Evolutionary conservation across 2,113 vertebrate species (phyloP).

Genomic region (Rousettus leschenaultii): DNA sequence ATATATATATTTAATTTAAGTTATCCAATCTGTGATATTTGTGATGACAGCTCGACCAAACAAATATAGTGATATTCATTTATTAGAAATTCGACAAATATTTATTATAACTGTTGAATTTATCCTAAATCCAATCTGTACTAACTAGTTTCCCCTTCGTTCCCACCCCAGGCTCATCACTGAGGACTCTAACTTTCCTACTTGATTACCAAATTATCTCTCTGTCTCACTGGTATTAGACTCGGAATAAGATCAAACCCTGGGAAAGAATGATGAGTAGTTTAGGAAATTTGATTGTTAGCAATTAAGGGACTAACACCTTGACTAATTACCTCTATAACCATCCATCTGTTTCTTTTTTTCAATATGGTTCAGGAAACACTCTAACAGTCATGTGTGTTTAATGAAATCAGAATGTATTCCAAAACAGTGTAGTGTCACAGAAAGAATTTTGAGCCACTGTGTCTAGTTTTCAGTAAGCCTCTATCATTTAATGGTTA

Average conservation of each 20-base stretch:
- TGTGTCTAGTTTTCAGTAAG: neutral
- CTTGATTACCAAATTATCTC: neutral
- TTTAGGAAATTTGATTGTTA: neutral
- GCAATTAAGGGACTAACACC: neutral
- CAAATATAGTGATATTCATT: neutral
- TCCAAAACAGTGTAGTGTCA: neutral
- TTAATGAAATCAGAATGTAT: neutral
- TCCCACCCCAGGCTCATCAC: fast-evolving
- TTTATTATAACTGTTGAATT: neutral
- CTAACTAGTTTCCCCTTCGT: neutral
- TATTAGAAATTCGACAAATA: neutral
- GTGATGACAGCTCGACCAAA: neutral
- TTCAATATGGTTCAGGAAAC: neutral
- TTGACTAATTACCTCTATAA: neutral
- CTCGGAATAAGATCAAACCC: neutral
- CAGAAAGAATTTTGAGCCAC: neutral
- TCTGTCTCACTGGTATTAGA: neutral
- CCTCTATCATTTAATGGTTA: neutral
- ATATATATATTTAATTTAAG: neutral
- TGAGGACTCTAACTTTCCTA: neutral
- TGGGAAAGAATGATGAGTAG: neutral
- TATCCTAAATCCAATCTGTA: neutral
- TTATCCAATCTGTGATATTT: neutral
- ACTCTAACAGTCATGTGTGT: fast-evolving
- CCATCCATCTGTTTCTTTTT: neutral